Conservation (phyloP, 2,888 invertebrate species). For the Cantharis rustica region DNA sequence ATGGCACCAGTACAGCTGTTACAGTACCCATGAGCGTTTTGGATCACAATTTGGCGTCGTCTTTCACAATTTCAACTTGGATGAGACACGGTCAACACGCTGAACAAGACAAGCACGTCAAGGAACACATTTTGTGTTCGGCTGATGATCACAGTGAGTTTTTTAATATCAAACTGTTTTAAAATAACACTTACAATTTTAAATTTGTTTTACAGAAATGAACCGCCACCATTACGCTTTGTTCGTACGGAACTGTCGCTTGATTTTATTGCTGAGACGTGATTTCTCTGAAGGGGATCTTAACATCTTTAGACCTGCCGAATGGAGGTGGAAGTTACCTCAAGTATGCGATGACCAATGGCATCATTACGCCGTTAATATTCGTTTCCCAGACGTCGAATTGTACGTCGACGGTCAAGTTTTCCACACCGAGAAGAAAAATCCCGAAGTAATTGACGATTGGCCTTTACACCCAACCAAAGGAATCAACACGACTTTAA, state of each 20-base stretch:
- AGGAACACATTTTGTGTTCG: conserved; percentile 96
- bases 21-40: conserved; percentile 79
- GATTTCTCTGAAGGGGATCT: conserved; percentile 93
- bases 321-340: conserved; percentile 97
- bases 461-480: conserved; percentile 98
- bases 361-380: conserved; percentile 97
- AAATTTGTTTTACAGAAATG: conserved; percentile 74
- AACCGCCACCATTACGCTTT: conserved; percentile 98
- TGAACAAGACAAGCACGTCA: conserved; percentile 84
- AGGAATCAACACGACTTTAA: conserved; percentile 89
- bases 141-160: conserved; percentile 95
- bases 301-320: conserved; percentile 95
- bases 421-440: conserved; percentile 68
- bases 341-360: conserved; percentile 97
- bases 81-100: conserved; percentile 87
- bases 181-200: not conserved
- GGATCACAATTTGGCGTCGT: conserved; percentile 76
- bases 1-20: conserved; percentile 87
- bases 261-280: conserved; percentile 85
- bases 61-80: conserved; percentile 93
- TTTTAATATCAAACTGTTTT: not conserved
- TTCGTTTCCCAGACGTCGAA: conserved; percentile 89
- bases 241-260: conserved; percentile 95
- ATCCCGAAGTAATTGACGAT: conserved; percentile 98
- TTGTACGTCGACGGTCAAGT: conserved; percentile 87